phyloP scores from a whole-genome alignment of 2,888 invertebrate genomes.

The Blastobasis lacticolella region DNA sequence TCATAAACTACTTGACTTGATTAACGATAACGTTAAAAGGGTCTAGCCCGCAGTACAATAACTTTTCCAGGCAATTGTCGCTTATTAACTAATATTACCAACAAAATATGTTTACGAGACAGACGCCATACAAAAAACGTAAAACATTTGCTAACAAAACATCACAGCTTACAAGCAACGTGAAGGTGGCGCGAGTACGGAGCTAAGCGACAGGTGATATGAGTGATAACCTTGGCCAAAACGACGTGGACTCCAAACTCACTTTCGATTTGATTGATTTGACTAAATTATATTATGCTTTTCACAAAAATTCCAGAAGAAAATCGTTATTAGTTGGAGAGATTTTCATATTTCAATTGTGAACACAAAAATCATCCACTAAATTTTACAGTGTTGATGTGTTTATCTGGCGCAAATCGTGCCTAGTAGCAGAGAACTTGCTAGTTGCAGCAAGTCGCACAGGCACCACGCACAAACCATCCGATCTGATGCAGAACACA shows the following conservation, averaged over 20 bases:
- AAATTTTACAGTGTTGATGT: conserved; percentile 39
- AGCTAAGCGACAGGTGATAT: conserved; percentile 49
- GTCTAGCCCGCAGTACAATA: conserved; percentile 11
- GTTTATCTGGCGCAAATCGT: conserved; percentile 49
- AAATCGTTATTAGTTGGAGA: conserved; percentile 57
- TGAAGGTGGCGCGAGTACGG: conserved; percentile 44
- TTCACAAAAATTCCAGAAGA: conserved; percentile 22
- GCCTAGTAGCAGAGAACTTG: conserved; percentile 66
- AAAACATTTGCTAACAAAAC: conserved; percentile 49
- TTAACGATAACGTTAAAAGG: background rate
- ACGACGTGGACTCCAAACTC: no score
- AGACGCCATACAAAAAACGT: conserved; percentile 40
- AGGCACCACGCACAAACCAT: conserved; percentile 45
- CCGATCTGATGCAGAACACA: background rate
- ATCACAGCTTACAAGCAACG: conserved; percentile 66
- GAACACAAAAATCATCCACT: conserved; percentile 71
- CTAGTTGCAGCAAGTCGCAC: conserved; percentile 67
- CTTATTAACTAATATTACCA: conserved; percentile 53
- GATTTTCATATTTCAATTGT: conserved; percentile 58
- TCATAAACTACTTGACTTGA: background rate
- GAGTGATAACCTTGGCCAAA: conserved; percentile 43
- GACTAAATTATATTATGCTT: conserved; percentile 15
- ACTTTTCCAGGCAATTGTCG: conserved; percentile 40
- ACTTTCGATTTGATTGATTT: background rate
- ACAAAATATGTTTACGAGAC: conserved; percentile 39